Percentiles rank a stretch among this genome's conserved stretches.
These are phyloP conservation scores for Aphrocallistes beatrix DNA, from an alignment of 37 sponge, comb jelly and placozoan genomes.

Conservation along the genomic window DNA sequence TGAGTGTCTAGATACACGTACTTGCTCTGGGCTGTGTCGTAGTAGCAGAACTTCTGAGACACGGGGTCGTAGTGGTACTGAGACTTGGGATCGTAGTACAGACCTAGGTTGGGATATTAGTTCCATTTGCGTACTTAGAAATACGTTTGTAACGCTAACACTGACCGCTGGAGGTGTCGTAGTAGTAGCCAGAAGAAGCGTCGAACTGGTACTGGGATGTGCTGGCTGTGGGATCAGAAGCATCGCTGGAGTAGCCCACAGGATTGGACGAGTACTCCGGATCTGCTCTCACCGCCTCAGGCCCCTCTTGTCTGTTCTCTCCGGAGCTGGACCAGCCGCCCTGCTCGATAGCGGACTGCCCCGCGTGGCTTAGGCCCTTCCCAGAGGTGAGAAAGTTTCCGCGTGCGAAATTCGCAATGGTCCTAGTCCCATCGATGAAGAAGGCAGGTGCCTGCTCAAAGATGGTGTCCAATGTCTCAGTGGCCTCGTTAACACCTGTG, in stretches of 20 bases:
- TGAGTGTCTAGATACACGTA: conserved; percentile 59
- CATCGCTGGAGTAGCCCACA: background rate
- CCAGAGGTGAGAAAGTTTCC: background rate
- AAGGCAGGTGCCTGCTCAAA: conserved; percentile 44
- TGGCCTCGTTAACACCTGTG: conserved; percentile 36
- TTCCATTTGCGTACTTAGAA: conserved; percentile 5
- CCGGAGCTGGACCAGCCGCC: background rate
- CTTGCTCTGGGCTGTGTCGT: conserved; percentile 41
- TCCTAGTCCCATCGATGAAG: conserved; percentile 58
- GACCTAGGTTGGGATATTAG: no score
- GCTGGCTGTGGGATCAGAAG: background rate
- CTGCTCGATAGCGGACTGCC: background rate
- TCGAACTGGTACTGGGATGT: conserved; percentile 61
- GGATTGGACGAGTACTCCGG: background rate
- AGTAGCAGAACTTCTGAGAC: conserved; percentile 81
- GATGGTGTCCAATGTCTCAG: conserved; percentile 22
- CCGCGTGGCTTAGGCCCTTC: background rate
- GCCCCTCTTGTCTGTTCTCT: background rate
- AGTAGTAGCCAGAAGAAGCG: conserved; percentile 66
- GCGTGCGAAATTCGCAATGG: conserved; percentile 18
- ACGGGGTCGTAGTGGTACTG: conserved; percentile 90
- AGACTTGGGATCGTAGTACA: conserved; percentile 90
- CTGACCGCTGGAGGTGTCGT: conserved; percentile 60
- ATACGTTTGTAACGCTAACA: no score
- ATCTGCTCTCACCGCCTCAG: background rate